Conservation (phyloP, 2,797 vertebrate species). For the Parotocinclus haroldoi region DNA sequence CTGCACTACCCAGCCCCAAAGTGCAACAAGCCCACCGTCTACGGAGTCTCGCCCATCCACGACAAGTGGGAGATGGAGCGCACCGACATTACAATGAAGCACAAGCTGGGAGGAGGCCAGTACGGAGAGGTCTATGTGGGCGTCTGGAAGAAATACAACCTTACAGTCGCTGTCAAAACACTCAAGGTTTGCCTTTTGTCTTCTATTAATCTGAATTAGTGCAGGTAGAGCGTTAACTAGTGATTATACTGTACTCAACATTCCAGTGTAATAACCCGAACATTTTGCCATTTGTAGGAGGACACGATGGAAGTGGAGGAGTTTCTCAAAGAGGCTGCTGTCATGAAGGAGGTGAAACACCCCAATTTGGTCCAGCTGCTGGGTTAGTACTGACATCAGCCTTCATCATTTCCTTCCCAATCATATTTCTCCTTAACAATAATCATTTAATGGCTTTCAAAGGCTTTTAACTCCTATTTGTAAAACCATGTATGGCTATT, state of each 20-base stretch:
- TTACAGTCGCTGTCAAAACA: conserved; percentile 96
- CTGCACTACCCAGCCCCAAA: conserved; percentile 98
- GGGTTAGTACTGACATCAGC: conserved; percentile 58
- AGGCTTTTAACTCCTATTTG: too few relatives aligned
- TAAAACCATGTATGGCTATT: too few relatives aligned
- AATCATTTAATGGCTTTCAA: too few relatives aligned
- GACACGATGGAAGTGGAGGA: conserved; percentile 99
- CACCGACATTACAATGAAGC: conserved; percentile 99
- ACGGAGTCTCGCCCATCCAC: conserved; percentile 96
- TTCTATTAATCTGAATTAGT: not conserved
- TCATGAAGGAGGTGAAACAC: conserved; percentile 99
- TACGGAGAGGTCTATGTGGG: conserved; percentile 98
- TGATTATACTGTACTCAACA: not conserved
- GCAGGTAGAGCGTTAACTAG: not conserved
- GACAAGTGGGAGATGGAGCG: conserved; percentile 99
- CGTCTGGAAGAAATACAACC: conserved; percentile 97
- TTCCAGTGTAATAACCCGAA: too few relatives aligned
- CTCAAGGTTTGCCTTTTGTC: conserved; percentile 77
- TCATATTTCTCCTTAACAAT: too few relatives aligned
- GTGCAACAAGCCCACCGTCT: conserved; percentile 98
- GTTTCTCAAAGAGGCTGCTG: conserved; percentile 96
- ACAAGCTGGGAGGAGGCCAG: conserved; percentile 97
- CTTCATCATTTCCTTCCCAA: not conserved
- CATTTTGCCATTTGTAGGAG: conserved; percentile 70
- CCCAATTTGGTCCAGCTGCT: conserved; percentile 89